phyloP scores from a whole-genome alignment of 30 jellyfish, hydroid and myxozoan species.

The Aurelia coerulea region DNA sequence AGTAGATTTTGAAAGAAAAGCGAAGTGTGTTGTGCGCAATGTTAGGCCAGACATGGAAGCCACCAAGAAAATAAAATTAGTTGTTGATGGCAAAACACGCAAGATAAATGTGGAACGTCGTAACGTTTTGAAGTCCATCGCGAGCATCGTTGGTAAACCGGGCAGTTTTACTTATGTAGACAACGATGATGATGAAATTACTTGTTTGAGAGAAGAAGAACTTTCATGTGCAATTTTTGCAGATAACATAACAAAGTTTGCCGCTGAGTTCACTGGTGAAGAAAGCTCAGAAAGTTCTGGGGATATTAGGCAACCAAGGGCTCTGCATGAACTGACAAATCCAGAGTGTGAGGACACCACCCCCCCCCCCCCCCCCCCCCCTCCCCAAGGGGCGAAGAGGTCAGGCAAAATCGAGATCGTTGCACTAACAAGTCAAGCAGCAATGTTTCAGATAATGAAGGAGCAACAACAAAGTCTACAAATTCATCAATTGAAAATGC shows the following conservation, averaged over 20 bases:
- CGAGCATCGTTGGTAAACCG: background rate
- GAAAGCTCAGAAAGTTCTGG: no score
- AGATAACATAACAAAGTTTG: conserved; percentile 7
- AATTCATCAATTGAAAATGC: background rate
- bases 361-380: no score
- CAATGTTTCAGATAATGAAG: no score
- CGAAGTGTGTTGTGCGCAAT: no score
- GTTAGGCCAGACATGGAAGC: conserved; percentile 1
- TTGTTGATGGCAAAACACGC: conserved; percentile 31
- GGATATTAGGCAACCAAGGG: no score
- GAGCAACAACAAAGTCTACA: background rate
- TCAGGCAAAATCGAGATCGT: no score
- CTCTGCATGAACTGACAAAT: no score
- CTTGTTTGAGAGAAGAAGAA: conserved; percentile 22
- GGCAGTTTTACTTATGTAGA: background rate
- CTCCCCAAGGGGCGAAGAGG: no score
- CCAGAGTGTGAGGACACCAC: no score
- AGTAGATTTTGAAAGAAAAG: no score
- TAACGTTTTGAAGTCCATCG: background rate
- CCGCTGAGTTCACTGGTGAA: background rate
- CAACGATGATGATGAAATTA: background rate
- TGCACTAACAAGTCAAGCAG: no score
- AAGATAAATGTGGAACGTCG: conserved; percentile 15
- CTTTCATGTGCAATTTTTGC: conserved; percentile 13
- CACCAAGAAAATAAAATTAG: conserved; percentile 9